Evolutionary conservation across 2,797 vertebrate species (phyloP).

Genomic region (Sus cebifrons): DNA sequence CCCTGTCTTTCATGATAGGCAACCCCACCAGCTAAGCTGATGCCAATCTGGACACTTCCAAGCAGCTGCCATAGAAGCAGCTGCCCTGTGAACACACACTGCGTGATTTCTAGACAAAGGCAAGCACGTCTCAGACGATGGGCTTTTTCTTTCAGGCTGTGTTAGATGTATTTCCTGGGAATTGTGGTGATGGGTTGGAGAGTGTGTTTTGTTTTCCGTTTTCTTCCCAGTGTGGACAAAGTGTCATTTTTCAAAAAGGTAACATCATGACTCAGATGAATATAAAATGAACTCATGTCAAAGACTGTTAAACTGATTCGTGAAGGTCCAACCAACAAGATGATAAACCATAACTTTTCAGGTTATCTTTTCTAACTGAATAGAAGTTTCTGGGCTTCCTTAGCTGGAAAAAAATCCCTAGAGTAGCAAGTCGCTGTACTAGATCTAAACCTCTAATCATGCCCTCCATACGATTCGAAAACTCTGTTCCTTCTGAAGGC

Average conservation of each 20-base stretch:
- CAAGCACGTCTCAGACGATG: neutral
- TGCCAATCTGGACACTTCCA: constrained; percentile 36
- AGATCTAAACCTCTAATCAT: neutral
- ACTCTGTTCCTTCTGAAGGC: neutral
- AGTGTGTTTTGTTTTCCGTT: neutral
- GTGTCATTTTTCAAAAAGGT: neutral
- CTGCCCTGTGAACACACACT: constrained; percentile 81
- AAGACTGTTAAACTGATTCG: neutral
- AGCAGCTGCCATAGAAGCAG: constrained; percentile 87
- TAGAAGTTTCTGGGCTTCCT: neutral
- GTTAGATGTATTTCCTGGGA: neutral
- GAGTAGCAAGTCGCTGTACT: neutral
- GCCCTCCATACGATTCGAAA: neutral
- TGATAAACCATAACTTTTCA: neutral
- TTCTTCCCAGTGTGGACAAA: neutral
- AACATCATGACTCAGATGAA: neutral
- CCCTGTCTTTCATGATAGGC: constrained; percentile 29
- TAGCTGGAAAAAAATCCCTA: neutral
- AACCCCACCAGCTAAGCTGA: constrained; percentile 76
- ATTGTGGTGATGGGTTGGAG: neutral
- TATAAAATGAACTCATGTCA: neutral
- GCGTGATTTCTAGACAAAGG: constrained; percentile 69
- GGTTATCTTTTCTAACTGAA: neutral
- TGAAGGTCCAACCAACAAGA: neutral
- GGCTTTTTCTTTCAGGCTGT: neutral